Percentiles rank a stretch among this genome's conserved stretches.
phyloP scores from a whole-genome alignment of 2,888 invertebrate species.

The Orchestes rusci region DNA sequence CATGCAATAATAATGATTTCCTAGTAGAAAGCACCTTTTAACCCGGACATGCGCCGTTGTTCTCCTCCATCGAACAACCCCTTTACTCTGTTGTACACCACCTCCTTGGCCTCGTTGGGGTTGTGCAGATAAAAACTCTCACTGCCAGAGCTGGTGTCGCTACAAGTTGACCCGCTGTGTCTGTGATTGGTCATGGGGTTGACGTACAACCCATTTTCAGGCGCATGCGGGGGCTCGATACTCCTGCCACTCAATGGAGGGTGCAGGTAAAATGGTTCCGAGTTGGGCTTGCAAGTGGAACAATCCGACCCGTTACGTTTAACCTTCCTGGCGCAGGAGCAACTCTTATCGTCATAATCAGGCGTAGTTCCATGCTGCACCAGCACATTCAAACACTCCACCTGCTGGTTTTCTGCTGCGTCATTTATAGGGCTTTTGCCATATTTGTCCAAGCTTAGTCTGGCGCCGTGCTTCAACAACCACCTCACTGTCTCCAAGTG shows the following conservation, averaged over 20 bases:
- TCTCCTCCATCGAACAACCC: constrained; percentile 62
- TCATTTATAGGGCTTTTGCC: constrained; percentile 89
- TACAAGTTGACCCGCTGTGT: constrained; percentile 40
- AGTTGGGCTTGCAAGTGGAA: constrained; percentile 40
- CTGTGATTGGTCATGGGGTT: constrained; percentile 64
- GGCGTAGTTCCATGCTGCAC: constrained; percentile 73
- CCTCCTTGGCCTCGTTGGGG: constrained; percentile 69
- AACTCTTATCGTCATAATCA: constrained; percentile 49
- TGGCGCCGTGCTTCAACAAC: constrained; percentile 76
- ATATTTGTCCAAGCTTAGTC: constrained; percentile 73
- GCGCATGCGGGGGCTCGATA: constrained; percentile 45
- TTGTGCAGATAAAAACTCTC: constrained; percentile 81
- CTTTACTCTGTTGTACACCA: constrained; percentile 75
- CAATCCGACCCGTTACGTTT: constrained; percentile 39
- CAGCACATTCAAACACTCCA: constrained; percentile 77
- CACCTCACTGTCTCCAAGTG: constrained; percentile 75
- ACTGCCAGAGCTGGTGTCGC: constrained; percentile 46
- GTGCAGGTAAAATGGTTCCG: constrained; percentile 70
- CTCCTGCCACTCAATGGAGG: constrained; percentile 49
- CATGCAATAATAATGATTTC: too few relatives aligned
- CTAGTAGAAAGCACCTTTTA: too few relatives aligned
- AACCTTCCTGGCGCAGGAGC: constrained; percentile 46
- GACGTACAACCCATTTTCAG: constrained; percentile 75
- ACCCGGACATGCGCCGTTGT: constrained; percentile 42
- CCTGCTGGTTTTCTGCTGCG: constrained; percentile 85